These are phyloP conservation scores for Cynaeus angustus DNA, from an alignment of 2,888 invertebrate genomes.

Conservation along the genomic window DNA sequence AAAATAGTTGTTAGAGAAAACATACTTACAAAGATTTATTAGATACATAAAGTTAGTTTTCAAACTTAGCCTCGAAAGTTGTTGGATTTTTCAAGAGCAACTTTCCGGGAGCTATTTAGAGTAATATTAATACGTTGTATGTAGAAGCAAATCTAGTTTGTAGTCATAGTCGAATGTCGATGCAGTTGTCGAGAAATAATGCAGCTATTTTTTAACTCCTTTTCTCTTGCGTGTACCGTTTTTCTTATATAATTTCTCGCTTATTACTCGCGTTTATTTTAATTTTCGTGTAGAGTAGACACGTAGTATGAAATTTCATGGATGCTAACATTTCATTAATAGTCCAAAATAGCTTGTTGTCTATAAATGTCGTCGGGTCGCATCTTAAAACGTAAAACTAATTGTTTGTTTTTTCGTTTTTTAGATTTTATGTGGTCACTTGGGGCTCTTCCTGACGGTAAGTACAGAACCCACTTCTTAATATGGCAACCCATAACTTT, in stretches of 20 bases:
- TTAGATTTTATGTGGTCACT: conserved; percentile 99
- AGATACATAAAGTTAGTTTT: conserved; percentile 33
- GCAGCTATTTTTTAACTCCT: conserved; percentile 46
- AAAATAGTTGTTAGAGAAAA: conserved; percentile 41
- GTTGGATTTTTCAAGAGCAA: conserved; percentile 22
- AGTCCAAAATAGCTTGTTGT: conserved; percentile 53
- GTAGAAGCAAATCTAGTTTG: conserved; percentile 28
- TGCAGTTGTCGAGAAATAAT: conserved; percentile 59
- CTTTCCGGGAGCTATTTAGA: conserved; percentile 39
- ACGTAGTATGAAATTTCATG: conserved; percentile 72
- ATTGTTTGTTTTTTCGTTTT: conserved; percentile 72
- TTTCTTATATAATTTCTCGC: conserved; percentile 43
- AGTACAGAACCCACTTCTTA: conserved; percentile 71
- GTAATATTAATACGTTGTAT: conserved; percentile 41
- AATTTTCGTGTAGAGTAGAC: conserved; percentile 62
- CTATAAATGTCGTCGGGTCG: conserved; percentile 56
- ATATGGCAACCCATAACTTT: conserved; percentile 5
- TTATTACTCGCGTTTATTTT: conserved; percentile 42
- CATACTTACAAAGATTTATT: conserved; percentile 43
- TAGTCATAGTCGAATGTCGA: conserved; percentile 63
- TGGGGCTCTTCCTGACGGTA: conserved; percentile 98
- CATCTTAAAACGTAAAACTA: conserved; percentile 58
- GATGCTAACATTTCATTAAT: conserved; percentile 67
- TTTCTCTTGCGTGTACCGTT: conserved; percentile 53
- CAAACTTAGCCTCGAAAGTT: conserved; percentile 34